Percentiles rank a stretch among this genome's conserved stretches.
Evolutionary conservation across 2,113 vertebrate genomes (phyloP).

Genomic region (Gobio gobio): DNA sequence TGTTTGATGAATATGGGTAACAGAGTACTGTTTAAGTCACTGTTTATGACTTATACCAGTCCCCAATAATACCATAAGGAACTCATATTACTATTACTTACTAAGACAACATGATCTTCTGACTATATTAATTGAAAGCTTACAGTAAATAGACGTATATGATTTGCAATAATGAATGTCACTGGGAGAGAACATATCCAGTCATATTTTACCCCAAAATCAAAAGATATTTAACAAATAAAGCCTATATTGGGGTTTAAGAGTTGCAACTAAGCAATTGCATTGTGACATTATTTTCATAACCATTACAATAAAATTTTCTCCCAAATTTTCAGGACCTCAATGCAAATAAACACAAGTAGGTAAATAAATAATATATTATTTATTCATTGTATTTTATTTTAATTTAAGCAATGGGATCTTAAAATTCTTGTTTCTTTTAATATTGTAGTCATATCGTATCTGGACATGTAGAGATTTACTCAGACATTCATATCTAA

Average conservation of each 20-base stretch:
- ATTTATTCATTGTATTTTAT: background rate
- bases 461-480: background rate
- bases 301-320: background rate
- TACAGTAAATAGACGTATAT: conserved; percentile 34
- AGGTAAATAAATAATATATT: background rate
- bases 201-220: background rate
- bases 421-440: too few species aligned
- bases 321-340: background rate
- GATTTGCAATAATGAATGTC: background rate
- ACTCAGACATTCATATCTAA: background rate
- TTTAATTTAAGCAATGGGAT: background rate
- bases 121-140: conserved; percentile 8
- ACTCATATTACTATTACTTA: background rate
- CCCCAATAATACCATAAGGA: conserved; percentile 27
- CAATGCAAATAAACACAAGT: background rate
- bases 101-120: background rate
- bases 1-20: conserved; percentile 30
- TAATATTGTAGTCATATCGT: background rate
- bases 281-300: background rate
- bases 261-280: background rate
- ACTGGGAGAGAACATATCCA: background rate
- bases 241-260: background rate
- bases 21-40: background rate
- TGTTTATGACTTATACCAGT: conserved; percentile 28
- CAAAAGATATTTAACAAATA: background rate